Conservation (phyloP, 2,113 vertebrate species). For the Gila orcuttii region DNA sequence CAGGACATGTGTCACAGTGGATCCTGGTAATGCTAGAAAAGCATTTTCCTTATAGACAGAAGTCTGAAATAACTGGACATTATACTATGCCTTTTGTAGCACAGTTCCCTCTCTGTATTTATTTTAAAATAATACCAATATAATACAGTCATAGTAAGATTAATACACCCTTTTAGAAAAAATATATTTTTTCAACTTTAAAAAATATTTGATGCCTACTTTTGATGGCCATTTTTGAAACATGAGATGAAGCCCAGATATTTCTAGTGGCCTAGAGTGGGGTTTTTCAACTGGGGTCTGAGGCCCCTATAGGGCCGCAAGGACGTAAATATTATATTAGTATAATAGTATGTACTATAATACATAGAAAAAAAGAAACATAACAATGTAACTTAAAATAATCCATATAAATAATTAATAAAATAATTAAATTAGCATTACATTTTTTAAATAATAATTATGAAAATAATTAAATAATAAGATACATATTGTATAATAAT, state of each 20-base stretch:
- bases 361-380: too few species aligned
- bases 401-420: neutral
- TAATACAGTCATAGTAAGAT: neutral
- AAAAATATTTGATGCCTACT: neutral
- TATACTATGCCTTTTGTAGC: neutral
- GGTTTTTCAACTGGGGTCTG: too few species aligned
- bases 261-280: neutral
- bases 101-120: neutral
- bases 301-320: too few species aligned
- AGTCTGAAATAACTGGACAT: neutral
- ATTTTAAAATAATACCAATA: neutral
- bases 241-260: neutral
- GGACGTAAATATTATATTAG: too few species aligned
- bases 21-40: neutral
- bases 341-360: too few species aligned
- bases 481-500: neutral
- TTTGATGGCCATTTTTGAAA: neutral
- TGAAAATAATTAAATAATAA: neutral
- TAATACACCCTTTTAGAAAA: neutral
- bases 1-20: slow-evolving; percentile 11
- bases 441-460: neutral
- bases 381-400: too few species aligned
- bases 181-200: too few species aligned
- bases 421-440: neutral
- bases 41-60: neutral